phyloP scores from a whole-genome alignment of 2,113 vertebrate species.

The Takifugu flavidus region DNA sequence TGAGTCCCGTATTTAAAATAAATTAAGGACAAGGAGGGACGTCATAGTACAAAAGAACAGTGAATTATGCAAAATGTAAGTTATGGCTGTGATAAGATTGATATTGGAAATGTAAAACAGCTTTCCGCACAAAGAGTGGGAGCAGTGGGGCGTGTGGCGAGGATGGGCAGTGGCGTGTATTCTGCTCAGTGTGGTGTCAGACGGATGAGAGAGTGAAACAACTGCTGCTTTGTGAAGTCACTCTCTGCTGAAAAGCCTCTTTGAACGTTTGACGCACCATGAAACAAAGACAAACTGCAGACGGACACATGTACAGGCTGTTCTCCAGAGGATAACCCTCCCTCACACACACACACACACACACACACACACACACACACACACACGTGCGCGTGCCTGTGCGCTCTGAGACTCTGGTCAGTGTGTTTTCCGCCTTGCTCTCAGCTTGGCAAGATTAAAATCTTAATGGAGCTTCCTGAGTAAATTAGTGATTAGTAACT shows the following conservation, averaged over 20 bases:
- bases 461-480: slow-evolving; percentile 74
- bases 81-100: slow-evolving; percentile 30
- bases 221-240: slow-evolving; percentile 64
- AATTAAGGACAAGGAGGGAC: slow-evolving; percentile 38
- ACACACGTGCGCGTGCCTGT: slow-evolving; percentile 18
- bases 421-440: slow-evolving; percentile 31
- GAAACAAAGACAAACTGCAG: slow-evolving; percentile 71
- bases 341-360: slow-evolving; percentile 18
- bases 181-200: slow-evolving; percentile 48
- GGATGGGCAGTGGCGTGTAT: slow-evolving; percentile 46
- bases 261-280: slow-evolving; percentile 68
- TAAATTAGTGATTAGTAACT: slow-evolving; percentile 74
- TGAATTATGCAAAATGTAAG: slow-evolving; percentile 43
- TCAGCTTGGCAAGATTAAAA: slow-evolving; percentile 62
- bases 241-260: slow-evolving; percentile 61
- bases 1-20: slow-evolving; percentile 49
- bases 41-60: slow-evolving; percentile 23
- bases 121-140: slow-evolving; percentile 26
- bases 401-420: slow-evolving; percentile 52
- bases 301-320: slow-evolving; percentile 54
- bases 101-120: slow-evolving; percentile 47
- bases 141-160: slow-evolving; percentile 16
- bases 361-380: slow-evolving; percentile 20
- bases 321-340: slow-evolving; percentile 46
- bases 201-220: slow-evolving; percentile 52